Base-by-base conservation (phyloP, 1,140 invertebrate species). In the Drosophila pandora region DNA sequence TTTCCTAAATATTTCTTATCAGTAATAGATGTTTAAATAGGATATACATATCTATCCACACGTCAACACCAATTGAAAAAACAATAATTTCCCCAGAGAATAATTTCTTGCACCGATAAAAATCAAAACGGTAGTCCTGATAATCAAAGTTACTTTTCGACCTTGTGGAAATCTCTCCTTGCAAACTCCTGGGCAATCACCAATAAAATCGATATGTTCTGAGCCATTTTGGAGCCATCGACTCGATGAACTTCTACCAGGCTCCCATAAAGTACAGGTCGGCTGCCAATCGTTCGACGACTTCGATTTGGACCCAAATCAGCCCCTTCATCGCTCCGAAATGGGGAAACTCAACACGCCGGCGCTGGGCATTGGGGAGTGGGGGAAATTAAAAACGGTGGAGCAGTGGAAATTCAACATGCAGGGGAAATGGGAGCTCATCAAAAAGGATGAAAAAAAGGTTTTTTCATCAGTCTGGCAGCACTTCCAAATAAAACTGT, bases 231-330 rank as follows among this genome's bases (percentile, higher is more conserved):
- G 70, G 37, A 75, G 80, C 49, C 79, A 83, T 83, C 79, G 79
- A 83, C 80, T 83, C 80, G 80, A 76, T 83, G 45, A 67, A 76
- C 60, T 76, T 84, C 21, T 71, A 83, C 76, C 79, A 83, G 79
- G 79, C 79, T 63, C 48, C n/a, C 79, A 83, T 84, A 63, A 84
- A 39, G 13, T 9, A 45, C 13, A 65, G 62, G 63, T 61, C 58
- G 39, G 57, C 65, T 81, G 72, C 67, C 78, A 81, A 81, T 82
- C 67, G 78, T 65, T 76, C 73, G 73, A 72, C 78, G 69, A 73
- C 75, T 81, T 81, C 79, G 65, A 81, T 80, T 75, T 82, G 68
- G 67, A 77, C 68, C 72, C 77, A 63, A 81, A 52, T 75, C 72
- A 76, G 64, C 55, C 61, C 63, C 73, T 59, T 67, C 63, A 52